Conservation (phyloP, 2,797 vertebrate species). For the Pitangus sulphuratus region DNA sequence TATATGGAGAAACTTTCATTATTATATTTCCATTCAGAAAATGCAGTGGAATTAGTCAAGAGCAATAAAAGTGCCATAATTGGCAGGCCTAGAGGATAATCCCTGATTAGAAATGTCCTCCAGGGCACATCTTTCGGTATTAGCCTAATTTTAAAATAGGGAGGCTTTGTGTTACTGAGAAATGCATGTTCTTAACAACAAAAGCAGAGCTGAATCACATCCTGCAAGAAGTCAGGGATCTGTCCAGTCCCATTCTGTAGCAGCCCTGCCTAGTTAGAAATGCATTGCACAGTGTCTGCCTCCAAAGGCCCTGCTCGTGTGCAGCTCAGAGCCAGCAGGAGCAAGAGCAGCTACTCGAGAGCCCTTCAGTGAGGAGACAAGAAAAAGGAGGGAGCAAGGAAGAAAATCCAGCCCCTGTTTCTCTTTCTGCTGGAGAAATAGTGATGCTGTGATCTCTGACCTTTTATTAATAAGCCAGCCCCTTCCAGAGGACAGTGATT, state of each 20-base stretch:
- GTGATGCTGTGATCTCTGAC: conserved; percentile 41
- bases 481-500: conserved; percentile 60
- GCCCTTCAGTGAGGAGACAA: neutral
- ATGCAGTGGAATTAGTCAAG: neutral
- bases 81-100: neutral
- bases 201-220: neutral
- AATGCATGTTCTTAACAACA: neutral
- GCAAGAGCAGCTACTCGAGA: neutral
- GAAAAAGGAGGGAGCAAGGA: neutral
- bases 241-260: neutral
- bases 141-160: neutral
- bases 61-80: neutral
- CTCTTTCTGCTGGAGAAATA: conserved; percentile 14
- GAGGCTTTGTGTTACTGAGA: neutral
- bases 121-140: neutral
- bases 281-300: neutral
- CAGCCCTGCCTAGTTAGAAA: neutral
- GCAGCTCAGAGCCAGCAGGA: neutral
- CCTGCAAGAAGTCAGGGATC: neutral
- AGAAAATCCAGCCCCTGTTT: neutral
- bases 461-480: conserved; percentile 48
- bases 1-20: neutral
- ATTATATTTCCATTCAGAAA: conserved; percentile 27
- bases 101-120: conserved; percentile 4
- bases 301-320: neutral